These are phyloP conservation scores for Donacobius atricapilla DNA, from an alignment of 2,113 vertebrate species.

Conservation along the genomic window DNA sequence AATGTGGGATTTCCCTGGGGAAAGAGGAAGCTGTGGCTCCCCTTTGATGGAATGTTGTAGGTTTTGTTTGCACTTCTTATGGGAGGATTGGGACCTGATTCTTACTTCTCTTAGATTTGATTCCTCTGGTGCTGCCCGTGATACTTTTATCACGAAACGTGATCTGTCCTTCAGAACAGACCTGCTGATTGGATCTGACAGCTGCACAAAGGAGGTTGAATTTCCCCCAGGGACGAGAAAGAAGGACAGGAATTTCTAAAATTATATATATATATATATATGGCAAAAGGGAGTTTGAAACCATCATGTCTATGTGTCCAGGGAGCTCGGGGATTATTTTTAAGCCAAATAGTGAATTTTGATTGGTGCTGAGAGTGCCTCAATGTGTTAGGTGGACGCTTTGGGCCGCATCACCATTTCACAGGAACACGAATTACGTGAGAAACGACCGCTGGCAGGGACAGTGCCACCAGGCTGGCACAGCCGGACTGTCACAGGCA, in stretches of 20 bases:
- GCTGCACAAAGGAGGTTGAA: not conserved
- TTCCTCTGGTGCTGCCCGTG: not conserved
- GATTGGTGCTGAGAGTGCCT: not conserved
- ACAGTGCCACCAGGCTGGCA: not conserved
- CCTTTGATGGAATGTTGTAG: not conserved
- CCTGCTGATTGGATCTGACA: not conserved
- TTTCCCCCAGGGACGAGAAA: not conserved
- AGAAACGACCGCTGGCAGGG: not conserved
- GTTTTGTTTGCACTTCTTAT: constrained; percentile 1
- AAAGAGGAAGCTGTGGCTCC: not conserved
- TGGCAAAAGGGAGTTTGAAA: not conserved
- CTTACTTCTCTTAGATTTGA: not conserved
- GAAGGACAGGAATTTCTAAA: not conserved
- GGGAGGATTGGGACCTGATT: not conserved
- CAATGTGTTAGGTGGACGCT: not conserved
- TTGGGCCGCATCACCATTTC: not conserved
- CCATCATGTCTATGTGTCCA: not conserved
- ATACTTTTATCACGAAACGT: not conserved
- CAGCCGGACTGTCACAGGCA: not conserved
- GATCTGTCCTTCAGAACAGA: not conserved
- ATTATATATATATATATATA: not conserved
- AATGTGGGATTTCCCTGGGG: not conserved
- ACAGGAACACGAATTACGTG: not conserved
- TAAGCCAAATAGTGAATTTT: not conserved
- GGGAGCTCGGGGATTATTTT: not conserved